A percentile compares a stretch with the other conserved stretches of the same genome.
Evolutionary conservation across 2,888 invertebrate genomes (phyloP).

Genomic region (Drosophila colorata): DNA sequence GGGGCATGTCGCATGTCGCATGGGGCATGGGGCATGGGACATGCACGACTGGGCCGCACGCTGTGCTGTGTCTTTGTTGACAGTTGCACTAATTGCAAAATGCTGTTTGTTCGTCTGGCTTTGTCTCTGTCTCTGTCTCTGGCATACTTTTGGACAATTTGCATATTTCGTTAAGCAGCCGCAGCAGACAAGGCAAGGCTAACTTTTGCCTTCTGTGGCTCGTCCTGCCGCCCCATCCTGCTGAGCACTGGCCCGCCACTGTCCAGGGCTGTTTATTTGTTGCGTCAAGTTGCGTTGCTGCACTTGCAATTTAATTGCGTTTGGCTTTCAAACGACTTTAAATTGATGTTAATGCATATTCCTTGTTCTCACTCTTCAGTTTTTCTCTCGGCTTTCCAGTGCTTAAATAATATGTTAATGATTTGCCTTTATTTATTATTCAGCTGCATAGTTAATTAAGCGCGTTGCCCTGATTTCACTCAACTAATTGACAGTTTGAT

Average conservation of each 20-base stretch:
- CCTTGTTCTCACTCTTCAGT: not conserved
- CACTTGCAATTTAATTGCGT: constrained; percentile 33
- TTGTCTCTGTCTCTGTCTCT: constrained; percentile 49
- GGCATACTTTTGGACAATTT: constrained; percentile 71
- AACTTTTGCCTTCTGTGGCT: not conserved
- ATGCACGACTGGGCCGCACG: constrained; percentile 21
- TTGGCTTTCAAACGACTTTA: constrained; percentile 11
- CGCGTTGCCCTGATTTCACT: constrained; percentile 28
- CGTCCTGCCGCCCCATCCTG: not conserved
- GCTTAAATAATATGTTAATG: constrained; percentile 47
- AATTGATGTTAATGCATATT: constrained; percentile 7
- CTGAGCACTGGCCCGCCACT: not conserved
- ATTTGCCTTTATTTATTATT: constrained; percentile 26
- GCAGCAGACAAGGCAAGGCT: constrained; percentile 13
- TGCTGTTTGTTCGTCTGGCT: constrained; percentile 63
- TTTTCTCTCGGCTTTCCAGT: not conserved
- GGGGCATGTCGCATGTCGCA: constrained; percentile 4
- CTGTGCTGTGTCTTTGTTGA: constrained; percentile 60
- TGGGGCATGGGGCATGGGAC: constrained; percentile 15
- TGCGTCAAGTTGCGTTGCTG: constrained; percentile 30
- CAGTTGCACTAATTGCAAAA: constrained; percentile 81
- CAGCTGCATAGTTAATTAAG: constrained; percentile 34
- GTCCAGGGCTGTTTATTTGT: constrained; percentile 27
- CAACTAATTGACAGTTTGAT: constrained; percentile 65
- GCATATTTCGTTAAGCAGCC: constrained; percentile 76